Evolutionary conservation across 2,888 invertebrate genomes (phyloP).

Genomic region (Heliconius erato): DNA sequence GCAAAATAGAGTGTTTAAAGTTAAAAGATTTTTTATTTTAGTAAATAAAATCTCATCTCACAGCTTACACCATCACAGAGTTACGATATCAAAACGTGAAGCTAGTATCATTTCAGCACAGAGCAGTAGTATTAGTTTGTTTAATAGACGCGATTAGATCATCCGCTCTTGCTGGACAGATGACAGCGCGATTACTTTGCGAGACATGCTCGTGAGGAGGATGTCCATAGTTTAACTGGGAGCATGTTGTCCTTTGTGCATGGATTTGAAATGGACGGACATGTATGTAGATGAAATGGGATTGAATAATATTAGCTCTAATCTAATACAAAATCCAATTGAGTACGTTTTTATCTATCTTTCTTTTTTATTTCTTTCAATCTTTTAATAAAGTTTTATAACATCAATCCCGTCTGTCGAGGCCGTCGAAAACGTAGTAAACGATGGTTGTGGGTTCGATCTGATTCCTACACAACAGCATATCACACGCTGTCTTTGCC

Average conservation of each 20-base stretch:
- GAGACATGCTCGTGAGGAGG: constrained; percentile 35
- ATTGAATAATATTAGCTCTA: background rate
- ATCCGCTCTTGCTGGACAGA: constrained; percentile 29
- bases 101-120: constrained; percentile 9
- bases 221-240: constrained; percentile 44
- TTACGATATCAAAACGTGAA: background rate
- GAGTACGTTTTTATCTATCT: too few species aligned
- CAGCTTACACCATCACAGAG: background rate
- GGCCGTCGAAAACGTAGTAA: too few species aligned
- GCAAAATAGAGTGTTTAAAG: background rate
- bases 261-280: constrained; percentile 31
- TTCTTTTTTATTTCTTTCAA: too few species aligned
- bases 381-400: background rate
- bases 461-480: too few species aligned
- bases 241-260: constrained; percentile 48
- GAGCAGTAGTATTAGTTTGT: constrained; percentile 31
- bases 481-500: too few species aligned
- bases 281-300: constrained; percentile 14
- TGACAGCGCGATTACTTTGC: constrained; percentile 22
- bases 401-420: background rate
- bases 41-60: background rate
- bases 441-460: background rate
- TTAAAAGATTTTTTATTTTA: background rate
- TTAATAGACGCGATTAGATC: constrained; percentile 35
- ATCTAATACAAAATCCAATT: background rate